Base-by-base conservation (phyloP, 2,797 vertebrate genomes). In the Adrianichthys oophorus region DNA sequence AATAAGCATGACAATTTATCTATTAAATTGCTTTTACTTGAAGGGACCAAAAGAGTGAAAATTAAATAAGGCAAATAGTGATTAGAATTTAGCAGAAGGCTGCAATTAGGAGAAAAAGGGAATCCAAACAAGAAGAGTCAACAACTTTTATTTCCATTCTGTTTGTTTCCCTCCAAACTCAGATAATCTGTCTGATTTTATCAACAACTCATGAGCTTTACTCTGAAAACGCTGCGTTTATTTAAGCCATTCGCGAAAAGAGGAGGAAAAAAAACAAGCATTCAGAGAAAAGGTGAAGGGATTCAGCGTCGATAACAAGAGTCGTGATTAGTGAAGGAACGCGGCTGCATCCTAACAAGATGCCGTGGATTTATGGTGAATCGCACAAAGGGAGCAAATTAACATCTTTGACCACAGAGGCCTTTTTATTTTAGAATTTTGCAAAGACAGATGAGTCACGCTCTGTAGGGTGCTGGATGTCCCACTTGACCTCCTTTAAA, bases 321-420 rank as follows among this genome's bases (percentile, higher is more conserved):
- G 78, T 80, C 59, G 82, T 62, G 70, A 85, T 82, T 74, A 65
- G 62, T 80, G 69, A 59, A 67, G 66, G 65, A 70, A 62, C 70
- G 61, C 69, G 56, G 78, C 80, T 52, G 70, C 50, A 26, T 68
- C 63, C 52, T 56, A 62, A 57, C 72, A 61, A 74, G 61, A 78
- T 49, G 59, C 23, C 55, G 45, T 13, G 45, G 51, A 62, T 76
- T 80, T 77, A 63, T 51, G 73, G 74, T 80, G 56, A 59, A 56
- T 50, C 32, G n/a, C 37, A 7, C 21, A 15, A 14, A 15, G 23
- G 21, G 14, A 61, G 70, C 40, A 62, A 64, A 71, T 15, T 74
- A 76, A 65, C 54, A 69, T 56, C 48, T 29, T 51, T 0, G 32
- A 32, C 32, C 32, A 32, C 32, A 32, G 10, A 32, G 32, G 8